Base-by-base conservation (phyloP, 2,113 vertebrate genomes). In the Phainopepla nitens region DNA sequence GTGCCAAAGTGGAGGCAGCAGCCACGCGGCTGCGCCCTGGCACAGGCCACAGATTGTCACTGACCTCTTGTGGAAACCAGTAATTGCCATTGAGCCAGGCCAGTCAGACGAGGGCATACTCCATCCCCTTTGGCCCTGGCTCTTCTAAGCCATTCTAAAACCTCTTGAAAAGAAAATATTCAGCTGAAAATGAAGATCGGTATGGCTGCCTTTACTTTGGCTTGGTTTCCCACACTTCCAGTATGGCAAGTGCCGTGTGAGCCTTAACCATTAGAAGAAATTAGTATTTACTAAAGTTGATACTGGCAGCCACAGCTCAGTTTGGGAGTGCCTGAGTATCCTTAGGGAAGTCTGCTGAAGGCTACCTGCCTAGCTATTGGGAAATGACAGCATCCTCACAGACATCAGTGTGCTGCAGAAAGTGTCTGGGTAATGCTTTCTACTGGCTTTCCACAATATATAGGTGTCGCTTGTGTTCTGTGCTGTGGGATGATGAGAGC, bases 1-100 rank as follows among this genome's bases (percentile, higher is more conserved):
- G 27, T 82, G 95, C 89, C 96, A 91, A 23, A 16, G 87, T 4
- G 4, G 51, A 58, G 94, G 72, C 92, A 89, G 86, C 1, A 41
- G 65, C 72, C 0, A 0, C 7, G 3, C 0, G 28, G 80, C 94
- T 66, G 41, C 0, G 2, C 82, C 70, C 82, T 95, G 93, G 93
- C 87, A 75, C 77, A 19, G 93, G 89, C 70, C 81, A 36, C 73
- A 58, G 78, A 69, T 85, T 91, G 84, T 68, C 62, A n/a, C 82
- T 82, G 93, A 90, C 87, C 93, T 91, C 91, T 80, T 36, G 23
- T 90, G 94, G 91, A 90, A 95, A 72, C 21, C 4, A 28, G 13
- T 65, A 80, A 93, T 77, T 87, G 85, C 9, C 2, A 15, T 93
- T 87, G 73, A 94, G 42, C 64, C 3, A 27, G 58, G 92, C 95